Percentiles rank a stretch among this genome's conserved stretches.
phyloP scores from a whole-genome alignment of 35 echinoderm and acorn worm species.

The Ophioderma brevispina region DNA sequence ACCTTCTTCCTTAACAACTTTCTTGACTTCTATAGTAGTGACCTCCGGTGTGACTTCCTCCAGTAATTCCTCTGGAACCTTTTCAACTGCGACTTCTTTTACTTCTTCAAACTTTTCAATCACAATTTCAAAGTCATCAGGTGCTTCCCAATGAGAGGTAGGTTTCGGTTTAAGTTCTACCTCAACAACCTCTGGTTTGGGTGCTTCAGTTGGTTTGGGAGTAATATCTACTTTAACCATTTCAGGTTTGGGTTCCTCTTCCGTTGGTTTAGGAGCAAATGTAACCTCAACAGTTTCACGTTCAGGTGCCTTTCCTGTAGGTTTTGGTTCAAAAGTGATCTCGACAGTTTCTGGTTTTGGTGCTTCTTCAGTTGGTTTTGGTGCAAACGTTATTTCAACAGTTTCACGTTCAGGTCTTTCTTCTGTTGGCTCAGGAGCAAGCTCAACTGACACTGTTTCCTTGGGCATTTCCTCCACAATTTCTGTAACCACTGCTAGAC shows the following conservation, averaged over 20 bases:
- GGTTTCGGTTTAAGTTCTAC: too few relatives aligned
- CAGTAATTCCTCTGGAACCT: neutral
- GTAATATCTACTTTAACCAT: neutral
- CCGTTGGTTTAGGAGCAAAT: neutral
- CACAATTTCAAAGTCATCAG: neutral
- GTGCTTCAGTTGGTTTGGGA: neutral
- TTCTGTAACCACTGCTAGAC: neutral
- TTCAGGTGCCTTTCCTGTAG: neutral
- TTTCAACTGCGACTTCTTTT: neutral
- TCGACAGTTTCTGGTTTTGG: neutral
- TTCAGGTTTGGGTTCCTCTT: neutral
- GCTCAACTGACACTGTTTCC: neutral
- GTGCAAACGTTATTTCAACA: neutral
- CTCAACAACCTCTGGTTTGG: neutral
- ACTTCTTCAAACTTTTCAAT: neutral
- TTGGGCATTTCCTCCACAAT: neutral
- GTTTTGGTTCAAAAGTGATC: neutral
- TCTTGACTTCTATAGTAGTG: conserved; percentile 12
- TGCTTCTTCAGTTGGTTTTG: neutral
- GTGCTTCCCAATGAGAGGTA: neutral
- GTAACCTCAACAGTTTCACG: neutral
- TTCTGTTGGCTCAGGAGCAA: neutral
- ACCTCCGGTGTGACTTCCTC: conserved; percentile 7
- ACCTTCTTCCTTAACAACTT: conserved; percentile 14
- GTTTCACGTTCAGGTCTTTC: neutral